phyloP scores from a whole-genome alignment of 2,888 invertebrate species.

The Chymomyza fuscimana region DNA sequence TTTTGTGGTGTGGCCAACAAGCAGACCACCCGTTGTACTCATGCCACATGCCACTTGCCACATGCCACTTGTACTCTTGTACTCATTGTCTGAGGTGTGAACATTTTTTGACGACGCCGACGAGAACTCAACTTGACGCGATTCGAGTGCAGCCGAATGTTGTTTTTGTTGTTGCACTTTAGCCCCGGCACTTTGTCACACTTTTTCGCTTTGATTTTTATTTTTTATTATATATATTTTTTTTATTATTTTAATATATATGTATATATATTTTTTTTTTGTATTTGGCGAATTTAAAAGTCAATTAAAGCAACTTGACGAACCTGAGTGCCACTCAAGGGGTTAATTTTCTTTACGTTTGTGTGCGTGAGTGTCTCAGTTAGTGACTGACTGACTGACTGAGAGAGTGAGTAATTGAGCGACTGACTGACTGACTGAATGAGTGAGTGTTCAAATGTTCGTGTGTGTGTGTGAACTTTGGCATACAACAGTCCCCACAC shows the following conservation, averaged over 20 bases:
- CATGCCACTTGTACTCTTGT: constrained; percentile 46
- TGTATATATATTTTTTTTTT: constrained; percentile 10
- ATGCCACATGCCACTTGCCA: constrained; percentile 37
- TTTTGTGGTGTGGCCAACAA: too few species aligned
- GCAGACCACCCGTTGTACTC: constrained; percentile 14
- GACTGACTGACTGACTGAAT: too few species aligned
- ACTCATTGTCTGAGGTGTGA: constrained; percentile 68
- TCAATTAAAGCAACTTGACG: constrained; percentile 74
- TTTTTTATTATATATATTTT: constrained; percentile 5
- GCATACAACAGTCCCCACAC: not conserved
- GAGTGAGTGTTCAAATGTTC: too few species aligned
- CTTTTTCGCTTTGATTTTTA: constrained; percentile 61
- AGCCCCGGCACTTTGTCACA: constrained; percentile 47
- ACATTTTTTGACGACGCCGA: constrained; percentile 50
- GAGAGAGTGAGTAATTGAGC: not conserved
- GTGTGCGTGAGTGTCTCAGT: not conserved
- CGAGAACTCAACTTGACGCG: constrained; percentile 17
- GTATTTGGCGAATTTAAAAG: constrained; percentile 67
- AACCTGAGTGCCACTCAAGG: constrained; percentile 69
- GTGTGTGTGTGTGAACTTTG: constrained; percentile 3
- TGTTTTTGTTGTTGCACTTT: not conserved
- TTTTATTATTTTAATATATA: constrained; percentile 10
- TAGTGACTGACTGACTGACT: not conserved
- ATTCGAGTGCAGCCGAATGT: constrained; percentile 55
- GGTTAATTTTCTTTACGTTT: constrained; percentile 60